Evolutionary conservation across 2,888 invertebrate genomes (phyloP), one percentile per base, ranked within the genome.

Genomic region (Rotaria socialis): DNA sequence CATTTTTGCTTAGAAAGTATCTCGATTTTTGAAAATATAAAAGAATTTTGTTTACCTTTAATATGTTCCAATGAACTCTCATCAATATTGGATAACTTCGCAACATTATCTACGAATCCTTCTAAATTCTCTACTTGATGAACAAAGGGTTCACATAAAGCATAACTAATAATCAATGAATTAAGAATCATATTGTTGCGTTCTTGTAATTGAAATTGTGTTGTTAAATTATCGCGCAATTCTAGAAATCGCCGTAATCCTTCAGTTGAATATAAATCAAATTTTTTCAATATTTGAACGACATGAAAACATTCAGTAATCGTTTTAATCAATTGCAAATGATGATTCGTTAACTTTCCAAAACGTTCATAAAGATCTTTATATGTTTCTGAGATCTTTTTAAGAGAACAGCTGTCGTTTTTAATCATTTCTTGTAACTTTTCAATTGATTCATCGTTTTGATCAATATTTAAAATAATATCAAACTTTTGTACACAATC

Each of bases 201-300:
- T 47, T 80, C 80, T 47, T 80, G 47, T 0, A 80, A n/a, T 80
- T 80, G 80, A 80, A 80, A 80, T 80, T 80, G 80, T 80, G 80
- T 80, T 24, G 80, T 80, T 80, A 80, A 80, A 47, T 80, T 80
- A 80, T 80, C 80, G 47, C 80, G 8, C n/a, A 80, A 14, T 47
- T 80, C 80, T 47, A 47, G 80, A 80, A 80, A 80, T 24, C 43
- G 80, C 47, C 80, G 80, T 80, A 8, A 3, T 47, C 43, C 43
- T 22, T 80, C 24, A 0, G 22, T 24, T 0, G 80, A n/a, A n/a
- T 80, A 80, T 24, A 80, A 47, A 24, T 80, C 47, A n/a, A 7
- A 16, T 43, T 80, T 47, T 80, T 80, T 80, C 80, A 80, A n/a
- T 24, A 80, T 43, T 80, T 14, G 6, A 16, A 67, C 19, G n/a